phyloP scores from a whole-genome alignment of 2,797 vertebrate species.

The Poeciliopsis presidionis region DNA sequence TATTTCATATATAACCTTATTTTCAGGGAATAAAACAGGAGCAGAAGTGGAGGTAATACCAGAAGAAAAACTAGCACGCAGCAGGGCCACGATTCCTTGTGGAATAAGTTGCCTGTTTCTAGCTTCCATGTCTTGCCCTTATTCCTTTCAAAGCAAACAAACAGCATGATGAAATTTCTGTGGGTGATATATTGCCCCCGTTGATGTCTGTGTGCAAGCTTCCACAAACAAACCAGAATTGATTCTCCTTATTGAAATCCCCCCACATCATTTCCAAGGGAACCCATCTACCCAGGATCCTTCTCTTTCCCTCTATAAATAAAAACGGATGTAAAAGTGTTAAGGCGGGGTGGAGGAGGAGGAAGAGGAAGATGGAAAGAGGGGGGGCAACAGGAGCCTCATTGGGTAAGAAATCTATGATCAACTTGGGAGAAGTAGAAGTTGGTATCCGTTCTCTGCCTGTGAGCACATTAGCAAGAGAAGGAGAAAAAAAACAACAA shows the following conservation, averaged over 20 bases:
- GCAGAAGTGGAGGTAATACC: slow-evolving; percentile 19
- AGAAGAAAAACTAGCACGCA: slow-evolving; percentile 30
- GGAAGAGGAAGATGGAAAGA: background rate
- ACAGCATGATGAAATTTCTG: slow-evolving; percentile 64
- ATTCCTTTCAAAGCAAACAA: slow-evolving; percentile 56
- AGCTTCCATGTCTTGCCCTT: slow-evolving; percentile 32
- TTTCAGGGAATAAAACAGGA: slow-evolving; percentile 18
- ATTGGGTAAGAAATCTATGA: slow-evolving; percentile 17
- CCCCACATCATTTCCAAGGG: slow-evolving; percentile 50
- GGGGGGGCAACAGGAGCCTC: slow-evolving; percentile 6
- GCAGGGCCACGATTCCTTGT: slow-evolving; percentile 8
- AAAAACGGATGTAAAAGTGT: slow-evolving; percentile 22
- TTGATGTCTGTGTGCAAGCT: slow-evolving; percentile 43
- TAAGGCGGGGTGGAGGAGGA: background rate
- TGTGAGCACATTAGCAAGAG: slow-evolving; percentile 59
- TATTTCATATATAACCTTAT: slow-evolving; percentile 28
- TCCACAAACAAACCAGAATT: slow-evolving; percentile 65
- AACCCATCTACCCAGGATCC: slow-evolving; percentile 47
- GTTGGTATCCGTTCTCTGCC: slow-evolving; percentile 38
- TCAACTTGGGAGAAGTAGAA: slow-evolving; percentile 24
- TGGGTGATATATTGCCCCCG: slow-evolving; percentile 59
- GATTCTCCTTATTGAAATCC: slow-evolving; percentile 68
- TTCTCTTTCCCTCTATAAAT: slow-evolving; percentile 42
- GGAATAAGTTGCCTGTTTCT: slow-evolving; percentile 32
- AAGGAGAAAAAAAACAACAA: slow-evolving; percentile 18